These are phyloP conservation scores for Chlamydotis undulata DNA, from an alignment of 2,113 vertebrate genomes.

Conservation along the genomic window DNA sequence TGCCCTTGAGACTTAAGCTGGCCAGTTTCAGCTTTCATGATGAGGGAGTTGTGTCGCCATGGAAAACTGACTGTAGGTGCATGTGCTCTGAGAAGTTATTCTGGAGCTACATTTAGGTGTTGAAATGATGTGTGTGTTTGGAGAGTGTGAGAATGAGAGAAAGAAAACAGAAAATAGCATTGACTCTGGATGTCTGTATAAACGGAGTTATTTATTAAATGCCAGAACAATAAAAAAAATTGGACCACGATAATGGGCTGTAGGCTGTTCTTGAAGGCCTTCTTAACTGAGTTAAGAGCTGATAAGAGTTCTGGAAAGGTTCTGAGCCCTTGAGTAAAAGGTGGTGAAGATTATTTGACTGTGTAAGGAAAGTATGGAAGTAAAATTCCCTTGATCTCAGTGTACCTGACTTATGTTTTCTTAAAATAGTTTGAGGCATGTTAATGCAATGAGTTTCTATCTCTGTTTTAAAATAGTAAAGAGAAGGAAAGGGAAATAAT, in stretches of 20 bases:
- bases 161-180: neutral
- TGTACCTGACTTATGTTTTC: neutral
- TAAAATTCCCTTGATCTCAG: neutral
- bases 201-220: neutral
- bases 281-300: neutral
- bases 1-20: conserved; percentile 19
- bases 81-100: neutral
- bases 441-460: neutral
- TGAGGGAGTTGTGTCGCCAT: neutral
- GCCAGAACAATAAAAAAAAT: neutral
- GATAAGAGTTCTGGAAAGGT: neutral
- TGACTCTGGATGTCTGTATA: neutral
- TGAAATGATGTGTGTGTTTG: neutral
- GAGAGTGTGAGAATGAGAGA: neutral
- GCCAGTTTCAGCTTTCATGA: neutral
- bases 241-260: neutral
- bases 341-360: neutral
- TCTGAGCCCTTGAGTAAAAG: neutral
- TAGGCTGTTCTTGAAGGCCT: neutral
- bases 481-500: neutral
- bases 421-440: neutral
- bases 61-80: neutral
- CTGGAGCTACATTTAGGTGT: neutral
- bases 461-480: neutral
- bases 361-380: neutral